Conservation (phyloP, 2,888 invertebrate species). For the Gymnoscelis rufifasciata region DNA sequence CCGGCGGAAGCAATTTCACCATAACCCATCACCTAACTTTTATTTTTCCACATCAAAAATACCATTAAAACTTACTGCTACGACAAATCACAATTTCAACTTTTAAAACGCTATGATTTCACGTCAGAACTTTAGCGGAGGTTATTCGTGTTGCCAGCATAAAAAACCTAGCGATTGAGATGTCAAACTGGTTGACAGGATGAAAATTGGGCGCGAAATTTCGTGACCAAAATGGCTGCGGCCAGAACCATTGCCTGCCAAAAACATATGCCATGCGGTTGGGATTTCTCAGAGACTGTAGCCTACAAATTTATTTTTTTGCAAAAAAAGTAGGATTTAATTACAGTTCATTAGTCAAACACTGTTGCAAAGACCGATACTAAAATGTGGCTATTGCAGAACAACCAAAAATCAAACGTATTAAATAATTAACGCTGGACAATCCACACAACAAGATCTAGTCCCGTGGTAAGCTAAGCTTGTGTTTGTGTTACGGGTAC, state of each 20-base stretch:
- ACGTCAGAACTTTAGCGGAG: constrained; percentile 38
- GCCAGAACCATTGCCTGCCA: constrained; percentile 51
- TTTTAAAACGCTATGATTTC: constrained; percentile 26
- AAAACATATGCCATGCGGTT: constrained; percentile 57
- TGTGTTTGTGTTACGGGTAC: too few relatives aligned
- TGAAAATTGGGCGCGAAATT: constrained; percentile 70
- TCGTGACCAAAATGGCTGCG: constrained; percentile 53
- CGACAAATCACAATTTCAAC: constrained; percentile 26
- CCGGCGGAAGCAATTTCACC: constrained; percentile 11
- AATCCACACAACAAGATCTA: too few relatives aligned
- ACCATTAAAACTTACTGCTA: constrained; percentile 24
- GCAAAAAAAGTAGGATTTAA: too few relatives aligned
- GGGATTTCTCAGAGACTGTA: constrained; percentile 58
- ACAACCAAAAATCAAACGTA: too few relatives aligned
- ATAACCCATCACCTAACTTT: constrained; percentile 20
- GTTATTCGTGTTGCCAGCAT: constrained; percentile 39
- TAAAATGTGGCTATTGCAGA: too few relatives aligned
- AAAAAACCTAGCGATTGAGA: constrained; percentile 48
- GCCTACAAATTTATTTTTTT: too few relatives aligned
- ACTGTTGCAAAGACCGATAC: too few relatives aligned
- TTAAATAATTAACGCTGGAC: too few relatives aligned
- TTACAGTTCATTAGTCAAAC: too few relatives aligned
- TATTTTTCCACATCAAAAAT: constrained; percentile 13
- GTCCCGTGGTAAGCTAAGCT: too few relatives aligned
- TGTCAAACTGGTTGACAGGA: constrained; percentile 63